Evolutionary conservation across 1,140 invertebrate genomes (phyloP).

Genomic region (Drosophila orosa): DNA sequence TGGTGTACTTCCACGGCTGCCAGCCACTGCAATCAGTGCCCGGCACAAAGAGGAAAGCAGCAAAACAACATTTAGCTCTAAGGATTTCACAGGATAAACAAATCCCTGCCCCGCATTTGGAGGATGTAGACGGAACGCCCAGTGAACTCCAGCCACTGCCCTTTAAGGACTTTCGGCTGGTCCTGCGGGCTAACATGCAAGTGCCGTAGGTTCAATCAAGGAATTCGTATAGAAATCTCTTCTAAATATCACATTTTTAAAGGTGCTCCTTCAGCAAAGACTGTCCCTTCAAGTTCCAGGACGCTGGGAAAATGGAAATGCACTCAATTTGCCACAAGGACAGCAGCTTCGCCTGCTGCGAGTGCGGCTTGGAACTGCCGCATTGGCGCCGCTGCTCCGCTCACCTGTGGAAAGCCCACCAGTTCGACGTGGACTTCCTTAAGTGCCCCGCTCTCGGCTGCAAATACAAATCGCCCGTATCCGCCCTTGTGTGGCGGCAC

Average conservation of each 20-base stretch:
- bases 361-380: conserved; percentile 85
- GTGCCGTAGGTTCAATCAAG: conserved; percentile 39
- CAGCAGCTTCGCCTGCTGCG: conserved; percentile 84
- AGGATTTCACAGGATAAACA: conserved; percentile 10
- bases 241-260: neutral
- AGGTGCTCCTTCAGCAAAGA: conserved; percentile 85
- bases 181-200: conserved; percentile 57
- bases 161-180: conserved; percentile 75
- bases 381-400: conserved; percentile 87
- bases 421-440: conserved; percentile 88
- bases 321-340: conserved; percentile 85
- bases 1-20: conserved; percentile 84
- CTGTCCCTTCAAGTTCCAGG: conserved; percentile 85
- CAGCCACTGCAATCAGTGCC: conserved; percentile 19
- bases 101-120: neutral
- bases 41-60: conserved; percentile 6
- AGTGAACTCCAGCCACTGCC: conserved; percentile 64
- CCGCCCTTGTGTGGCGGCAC: conserved; percentile 81
- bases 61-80: conserved; percentile 9
- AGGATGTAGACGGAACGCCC: neutral
- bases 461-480: conserved; percentile 85
- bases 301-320: conserved; percentile 84
- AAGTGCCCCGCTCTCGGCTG: conserved; percentile 88
- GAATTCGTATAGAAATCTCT: neutral
- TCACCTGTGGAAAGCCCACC: conserved; percentile 89